A percentile compares a stretch with the other conserved stretches of the same genome.
Evolutionary conservation across 1,140 invertebrate species (phyloP).

Genomic region (Drusus annulatus): DNA sequence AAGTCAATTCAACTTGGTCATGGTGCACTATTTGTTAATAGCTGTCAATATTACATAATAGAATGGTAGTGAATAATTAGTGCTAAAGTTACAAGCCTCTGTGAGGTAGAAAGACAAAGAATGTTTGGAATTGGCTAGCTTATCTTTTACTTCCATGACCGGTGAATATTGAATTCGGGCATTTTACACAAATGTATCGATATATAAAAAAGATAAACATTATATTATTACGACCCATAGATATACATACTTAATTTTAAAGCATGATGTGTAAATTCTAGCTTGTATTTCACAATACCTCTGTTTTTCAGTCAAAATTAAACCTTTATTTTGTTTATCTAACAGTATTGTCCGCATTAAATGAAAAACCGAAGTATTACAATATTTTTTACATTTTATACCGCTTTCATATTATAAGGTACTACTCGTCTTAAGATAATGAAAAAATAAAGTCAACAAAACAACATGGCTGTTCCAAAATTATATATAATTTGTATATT

Average conservation of each 20-base stretch:
- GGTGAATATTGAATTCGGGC: conserved; percentile 7
- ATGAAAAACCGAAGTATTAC: neutral
- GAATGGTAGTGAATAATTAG: neutral
- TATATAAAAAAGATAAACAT: conserved; percentile 20
- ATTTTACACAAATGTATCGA: conserved; percentile 25
- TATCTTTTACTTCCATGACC: conserved; percentile 4
- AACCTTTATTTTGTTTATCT: neutral
- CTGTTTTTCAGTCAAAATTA: conserved; percentile 5
- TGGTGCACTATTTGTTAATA: neutral
- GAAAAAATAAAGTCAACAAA: neutral
- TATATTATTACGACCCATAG: conserved; percentile 20
- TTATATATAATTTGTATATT: conserved; percentile 13
- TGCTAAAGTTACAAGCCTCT: conserved; percentile 8
- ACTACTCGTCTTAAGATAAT: neutral
- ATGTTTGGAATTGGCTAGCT: neutral
- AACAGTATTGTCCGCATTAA: neutral
- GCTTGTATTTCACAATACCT: conserved; percentile 29
- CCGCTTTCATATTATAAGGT: conserved; percentile 14
- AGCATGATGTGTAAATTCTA: conserved; percentile 20
- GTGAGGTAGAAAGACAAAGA: conserved; percentile 8
- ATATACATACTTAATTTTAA: conserved; percentile 4
- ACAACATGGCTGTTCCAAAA: conserved; percentile 21
- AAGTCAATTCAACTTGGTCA: conserved; percentile 31
- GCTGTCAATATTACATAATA: neutral
- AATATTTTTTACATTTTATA: conserved; percentile 44